Conservation (phyloP, 2,113 vertebrate species). For the Panthera uncia region DNA sequence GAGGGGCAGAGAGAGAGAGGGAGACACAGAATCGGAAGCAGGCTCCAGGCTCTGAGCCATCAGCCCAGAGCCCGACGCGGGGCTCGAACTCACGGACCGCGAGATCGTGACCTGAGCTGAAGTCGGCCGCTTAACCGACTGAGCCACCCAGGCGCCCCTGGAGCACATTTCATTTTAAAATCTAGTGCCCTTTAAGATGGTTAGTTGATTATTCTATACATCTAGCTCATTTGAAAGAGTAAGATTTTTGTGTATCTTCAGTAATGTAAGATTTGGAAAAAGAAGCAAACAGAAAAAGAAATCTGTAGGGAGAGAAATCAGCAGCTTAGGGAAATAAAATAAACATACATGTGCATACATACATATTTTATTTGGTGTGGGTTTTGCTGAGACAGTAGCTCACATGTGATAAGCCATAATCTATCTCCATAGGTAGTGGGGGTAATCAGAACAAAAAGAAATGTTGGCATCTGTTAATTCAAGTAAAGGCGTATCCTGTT, state of each 20-base stretch:
- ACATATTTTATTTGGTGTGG: not conserved
- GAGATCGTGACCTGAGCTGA: too few relatives aligned
- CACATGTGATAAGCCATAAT: not conserved
- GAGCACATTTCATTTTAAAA: not conserved
- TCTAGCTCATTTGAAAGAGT: not conserved
- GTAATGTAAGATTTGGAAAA: not conserved
- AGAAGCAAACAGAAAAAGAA: not conserved
- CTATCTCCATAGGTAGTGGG: not conserved
- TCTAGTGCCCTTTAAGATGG: not conserved
- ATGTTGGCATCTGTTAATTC: not conserved
- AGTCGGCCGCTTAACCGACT: too few relatives aligned
- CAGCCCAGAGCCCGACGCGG: too few relatives aligned
- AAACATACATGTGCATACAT: not conserved
- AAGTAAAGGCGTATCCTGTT: not conserved
- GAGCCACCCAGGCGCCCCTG: too few relatives aligned
- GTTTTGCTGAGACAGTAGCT: not conserved
- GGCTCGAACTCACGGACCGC: too few relatives aligned
- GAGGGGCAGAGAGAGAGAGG: too few relatives aligned
- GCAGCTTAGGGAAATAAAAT: not conserved
- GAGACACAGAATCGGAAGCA: too few relatives aligned
- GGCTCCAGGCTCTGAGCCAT: too few relatives aligned
- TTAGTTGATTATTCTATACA: not conserved
- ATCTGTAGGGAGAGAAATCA: not conserved
- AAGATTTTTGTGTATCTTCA: not conserved
- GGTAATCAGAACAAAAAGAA: not conserved